Evolutionary conservation across 2,113 vertebrate genomes (phyloP), one percentile per base, ranked within the genome.

Genomic region (Xerus inauris): DNA sequence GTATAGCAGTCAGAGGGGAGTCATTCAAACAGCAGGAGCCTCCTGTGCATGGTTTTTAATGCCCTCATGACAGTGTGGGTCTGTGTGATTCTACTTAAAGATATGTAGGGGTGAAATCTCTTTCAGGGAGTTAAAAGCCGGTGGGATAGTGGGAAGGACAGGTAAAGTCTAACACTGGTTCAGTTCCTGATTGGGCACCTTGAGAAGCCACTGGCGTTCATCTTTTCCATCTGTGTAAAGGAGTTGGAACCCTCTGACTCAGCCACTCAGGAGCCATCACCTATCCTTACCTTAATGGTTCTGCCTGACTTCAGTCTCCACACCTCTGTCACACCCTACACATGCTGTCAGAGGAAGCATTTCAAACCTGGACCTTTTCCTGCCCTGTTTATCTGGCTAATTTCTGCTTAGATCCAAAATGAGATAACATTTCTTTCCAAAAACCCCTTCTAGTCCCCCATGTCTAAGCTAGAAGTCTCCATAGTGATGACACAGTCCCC

Each of bases 1-100:
- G 3, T 14, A 4, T 0, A 10, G 8, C 14, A 42, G 0, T 1
- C 38, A 19, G 28, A 54, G 14, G 14, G 76, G n/a, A 79, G 24
- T 24, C 14, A 45, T 19, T 32, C 38, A 65, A 40, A 30, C 26
- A 64, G 32, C 13, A 11, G 3, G 6, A 2, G 45, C 47, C 49
- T 64, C 51, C 42, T 24, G 3, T 45, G 7, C 22, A 11, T 28
- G 30, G 28, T 42, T 19, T 47, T 47, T 32, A 35, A 49, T 24
- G n/a, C 16, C 19, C 62, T 51, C 8, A 32, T 1, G 3, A 35
- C 16, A 24, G 19, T 12, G 9, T 13, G 73, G 40, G 26, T 84
- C n/a, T 62, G 5, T 40, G 20, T 62, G 47, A 30, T 16, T 80
- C 47, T 49, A 54, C 40, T 30, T 2, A 2, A 42, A 42, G 49